Evolutionary conservation across 2,113 vertebrate genomes (phyloP).

Genomic region (Bufo gargarizans): DNA sequence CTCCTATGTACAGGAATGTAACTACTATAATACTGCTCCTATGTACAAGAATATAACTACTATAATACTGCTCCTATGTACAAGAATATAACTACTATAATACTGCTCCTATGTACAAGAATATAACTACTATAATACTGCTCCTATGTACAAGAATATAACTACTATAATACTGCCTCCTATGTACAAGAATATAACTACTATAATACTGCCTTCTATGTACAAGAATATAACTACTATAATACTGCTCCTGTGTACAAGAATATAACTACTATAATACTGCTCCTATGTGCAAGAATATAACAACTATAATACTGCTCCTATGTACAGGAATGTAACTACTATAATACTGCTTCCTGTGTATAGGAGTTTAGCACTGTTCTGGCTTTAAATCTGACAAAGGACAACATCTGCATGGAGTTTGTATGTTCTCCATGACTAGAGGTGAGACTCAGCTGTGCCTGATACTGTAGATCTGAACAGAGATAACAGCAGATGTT

Average conservation of each 20-base stretch:
- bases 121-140: constrained; percentile 8
- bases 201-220: neutral
- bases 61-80: neutral
- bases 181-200: neutral
- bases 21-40: neutral
- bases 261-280: neutral
- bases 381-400: no score
- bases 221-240: no score
- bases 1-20: neutral
- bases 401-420: no score
- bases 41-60: constrained; percentile 14
- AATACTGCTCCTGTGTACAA: neutral
- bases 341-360: neutral
- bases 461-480: no score
- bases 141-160: neutral
- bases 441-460: no score
- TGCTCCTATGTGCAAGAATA: neutral
- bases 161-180: constrained; percentile 9
- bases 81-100: constrained; percentile 1
- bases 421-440: no score
- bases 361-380: neutral
- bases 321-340: neutral
- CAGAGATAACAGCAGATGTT: no score
- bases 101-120: neutral
- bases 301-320: neutral